Conservation (phyloP, 2,888 invertebrate genomes). For the Protophormia terraenovae region DNA sequence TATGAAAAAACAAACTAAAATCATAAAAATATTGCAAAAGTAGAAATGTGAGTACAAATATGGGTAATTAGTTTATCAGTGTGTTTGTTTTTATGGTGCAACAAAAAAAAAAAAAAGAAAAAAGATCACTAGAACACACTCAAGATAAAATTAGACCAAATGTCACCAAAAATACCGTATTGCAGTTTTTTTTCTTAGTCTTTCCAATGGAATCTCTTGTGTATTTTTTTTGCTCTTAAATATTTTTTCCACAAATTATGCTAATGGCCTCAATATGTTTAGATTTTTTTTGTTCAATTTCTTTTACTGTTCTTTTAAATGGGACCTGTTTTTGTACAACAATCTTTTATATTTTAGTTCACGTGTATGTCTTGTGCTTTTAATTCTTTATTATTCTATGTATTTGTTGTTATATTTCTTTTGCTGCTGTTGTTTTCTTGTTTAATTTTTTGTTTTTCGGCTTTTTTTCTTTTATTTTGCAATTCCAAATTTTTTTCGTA, state of each 20-base stretch:
- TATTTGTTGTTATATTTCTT: slow-evolving; percentile 34
- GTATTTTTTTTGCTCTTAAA: neutral
- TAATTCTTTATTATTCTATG: slow-evolving; percentile 1
- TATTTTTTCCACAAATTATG: neutral
- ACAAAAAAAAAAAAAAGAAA: neutral
- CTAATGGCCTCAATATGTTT: slow-evolving; percentile 11
- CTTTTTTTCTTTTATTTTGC: slow-evolving; percentile 60
- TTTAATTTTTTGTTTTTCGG: slow-evolving; percentile 42
- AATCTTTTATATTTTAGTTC: slow-evolving; percentile 31
- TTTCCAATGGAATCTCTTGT: neutral
- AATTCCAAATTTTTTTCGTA: slow-evolving; percentile 65
- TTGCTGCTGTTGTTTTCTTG: slow-evolving; percentile 34
- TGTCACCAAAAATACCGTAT: neutral
- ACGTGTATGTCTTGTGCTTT: slow-evolving; percentile 52
- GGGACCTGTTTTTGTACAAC: slow-evolving; percentile 34
- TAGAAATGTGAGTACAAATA: neutral
- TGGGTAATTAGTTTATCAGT: neutral
- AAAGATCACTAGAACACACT: neutral
- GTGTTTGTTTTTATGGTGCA: neutral
- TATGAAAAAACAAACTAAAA: neutral
- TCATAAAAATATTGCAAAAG: neutral
- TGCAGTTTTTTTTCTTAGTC: neutral
- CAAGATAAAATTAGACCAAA: slow-evolving; percentile 2
- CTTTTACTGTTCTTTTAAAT: slow-evolving; percentile 17
- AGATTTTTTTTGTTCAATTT: neutral